Base-by-base conservation (phyloP, 2,888 invertebrate species). In the Apodemia zela region DNA sequence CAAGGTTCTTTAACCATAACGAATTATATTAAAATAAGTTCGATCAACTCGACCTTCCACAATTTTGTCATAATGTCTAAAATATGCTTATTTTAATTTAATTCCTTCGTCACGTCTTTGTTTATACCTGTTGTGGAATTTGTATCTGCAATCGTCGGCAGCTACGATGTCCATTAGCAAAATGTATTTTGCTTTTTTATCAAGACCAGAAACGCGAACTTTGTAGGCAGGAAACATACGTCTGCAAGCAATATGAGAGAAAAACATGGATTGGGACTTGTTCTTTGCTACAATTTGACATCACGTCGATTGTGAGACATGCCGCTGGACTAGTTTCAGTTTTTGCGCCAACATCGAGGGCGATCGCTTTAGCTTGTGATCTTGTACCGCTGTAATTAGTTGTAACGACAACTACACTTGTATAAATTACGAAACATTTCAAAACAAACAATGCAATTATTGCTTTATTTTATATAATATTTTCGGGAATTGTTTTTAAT, bases 161-260 rank as follows among this genome's bases (percentile, higher is more conserved):
- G 98, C 97, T 84, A 98, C 97, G 93, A 98, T 97, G 95, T 98
- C 98, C 97, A 98, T 97, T 92, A 98, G 95, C 82, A 98, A 95
- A 91, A 98, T 97, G 95, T 98, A 98, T 94, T 98, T 98, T 93
- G 98, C 96, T 93, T 97, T 96, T 94, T 97, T 97, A 95, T 98
- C 98, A 93, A 98, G 95, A 88, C 98, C 98, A 93, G 96, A 96
- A 84, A 98, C 96, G 93, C 98, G 96, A 88, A 98, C 97, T 95
- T 98, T 98, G 95, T 95, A 98, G 93, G 98, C 97, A 92, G 98
- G 98, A 94, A 98, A 98, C 97, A 98, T 98, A 93, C 98, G 97
- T 94, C 98, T 98, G 95, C 92, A 94, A 94, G 93, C 93, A 92
- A 92, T 83, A 87, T 81, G 88, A 89, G 86, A 90, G 89, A 91